Base-by-base conservation (phyloP, 1,140 invertebrate species). In the Zophobas atratus region DNA sequence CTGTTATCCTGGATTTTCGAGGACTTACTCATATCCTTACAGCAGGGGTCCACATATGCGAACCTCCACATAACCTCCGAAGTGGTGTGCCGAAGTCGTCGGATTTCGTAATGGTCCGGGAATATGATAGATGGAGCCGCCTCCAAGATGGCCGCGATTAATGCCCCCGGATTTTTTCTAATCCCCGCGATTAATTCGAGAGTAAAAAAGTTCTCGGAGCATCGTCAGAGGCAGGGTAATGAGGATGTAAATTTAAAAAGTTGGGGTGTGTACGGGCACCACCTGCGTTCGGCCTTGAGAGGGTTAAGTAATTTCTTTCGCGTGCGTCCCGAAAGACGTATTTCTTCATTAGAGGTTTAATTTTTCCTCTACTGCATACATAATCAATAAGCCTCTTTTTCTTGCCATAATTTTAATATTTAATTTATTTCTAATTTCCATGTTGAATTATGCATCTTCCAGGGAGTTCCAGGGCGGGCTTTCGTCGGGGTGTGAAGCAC, bases 371-470 rank as follows among this genome's bases (percentile, higher is more conserved):
- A 81, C 85, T 86, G 85, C 85, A 86, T 86, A 86, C 85, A 86
- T 86, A 86, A 86, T 86, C 85, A 85, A 86, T 86, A 81, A 83
- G 82, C 80, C 78, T 82, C 82, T 85, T 84, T 84, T 84, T 85
- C 82, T 84, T 81, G 78, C 82, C 83, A 81, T 86, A 85, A 86
- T 86, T 86, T 86, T 86, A 84, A 86, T 86, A 86, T 86, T 86
- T 86, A 86, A 86, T 86, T 86, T 86, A 86, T 85, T 86, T 86
- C 85, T 83, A 85, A 86, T 86, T 86, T 86, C 84, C 85, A 86
- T 86, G 82, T 83, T 84, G 85, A 86, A 86, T 86, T 85, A 86
- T 86, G 85, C 84, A 85, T 84, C 83, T 82, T 81, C 80, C 81
- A 76, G 81, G 75, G 72, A 80, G 75, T 84, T 84, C 80, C 81